Base-by-base conservation (phyloP, 2,888 invertebrate species). In the Timandra comae region DNA sequence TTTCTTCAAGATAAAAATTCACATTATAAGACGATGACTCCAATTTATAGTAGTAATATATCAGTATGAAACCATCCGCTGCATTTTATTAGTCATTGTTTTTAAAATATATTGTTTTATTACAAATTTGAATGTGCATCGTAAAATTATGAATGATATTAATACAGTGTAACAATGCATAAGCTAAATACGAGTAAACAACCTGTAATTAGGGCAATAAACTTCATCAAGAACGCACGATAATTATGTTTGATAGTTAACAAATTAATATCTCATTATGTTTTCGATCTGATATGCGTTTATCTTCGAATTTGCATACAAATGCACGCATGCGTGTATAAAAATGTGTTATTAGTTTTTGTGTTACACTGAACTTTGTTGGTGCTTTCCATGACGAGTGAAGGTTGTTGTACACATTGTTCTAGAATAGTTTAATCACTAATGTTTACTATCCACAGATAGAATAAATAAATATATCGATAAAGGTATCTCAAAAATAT, bases 121-220 rank as follows among this genome's bases (percentile, higher is more conserved):
- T 33, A 41, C 35, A 43, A 35, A 41, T 46, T 43, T 38, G 38
- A 42, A 49, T 54, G 37, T 52, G 50, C 46, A 51, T 49, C 52
- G 39, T 52, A 44, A 46, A n/a, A 51, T 49, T 48, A 54, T 53
- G 50, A 57, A 56, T 60, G 56, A 60, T 63, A 53, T 53, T 43
- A 57, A 57, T 60, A 50, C 53, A 62, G 56, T 56, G 55, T 56
- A 52, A 60, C 59, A 57, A 59, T 58, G 52, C 59, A 62, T 53
- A 55, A 57, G 58, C 57, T 52, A 46, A 43, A 50, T 46, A 45
- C 46, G 55, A 67, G 78, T 73, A 73, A 80, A 79, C 69, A 79
- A 81, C 77, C 79, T 73, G 63, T 63, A 82, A 74, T 61, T 72
- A 49, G 82, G 62, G 60, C 81, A 75, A 78, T 73, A 80, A 79